Base-by-base conservation (phyloP, 2,113 vertebrate genomes). In the Mesitornis unicolor region DNA sequence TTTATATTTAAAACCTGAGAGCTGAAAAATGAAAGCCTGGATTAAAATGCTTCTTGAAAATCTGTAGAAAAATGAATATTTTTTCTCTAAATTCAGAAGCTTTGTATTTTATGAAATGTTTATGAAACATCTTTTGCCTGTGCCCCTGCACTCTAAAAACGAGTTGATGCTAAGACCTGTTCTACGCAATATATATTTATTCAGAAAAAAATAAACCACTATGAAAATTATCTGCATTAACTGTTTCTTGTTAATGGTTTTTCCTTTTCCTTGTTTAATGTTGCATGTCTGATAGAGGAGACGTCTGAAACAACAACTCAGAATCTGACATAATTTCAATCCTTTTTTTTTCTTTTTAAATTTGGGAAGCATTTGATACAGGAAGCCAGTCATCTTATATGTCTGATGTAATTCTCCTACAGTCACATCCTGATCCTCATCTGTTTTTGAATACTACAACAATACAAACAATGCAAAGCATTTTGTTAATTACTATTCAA, bases 401-500 rank as follows among this genome's bases (percentile, higher is more conserved):
- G 20, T 57, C 67, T 90, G 28, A 56, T 28, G 21, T 35, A 70
- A 45, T 87, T 79, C 22, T 84, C n/a, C 59, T 82, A 21, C 36
- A 85, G 57, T 53, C 45, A 68, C 7, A 40, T 74, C 4, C 38
- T 12, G 21, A 2, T 43, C 53, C 33, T 83, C 50, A 29, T 16
- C 73, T 21, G 38, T 85, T 94, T 95, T 67, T 78, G 63, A 90
- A 59, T 21, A 36, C 47, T 42, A 13, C 16, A 24, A 51, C 45
- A 88, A 75, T 84, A 63, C 38, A 90, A 89, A 84, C 16, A 94
- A 64, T 38, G 75, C n/a, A 78, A 89, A 84, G 25, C 42, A 65
- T 40, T 91, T 89, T 82, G 89, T 61, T 10, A 81, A 91, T 80
- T 95, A 48, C 86, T 84, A 67, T 81, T 87, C 92, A 86, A 74